Evolutionary conservation across 2,888 invertebrate species (phyloP).

Genomic region (Saturnia pavonia): DNA sequence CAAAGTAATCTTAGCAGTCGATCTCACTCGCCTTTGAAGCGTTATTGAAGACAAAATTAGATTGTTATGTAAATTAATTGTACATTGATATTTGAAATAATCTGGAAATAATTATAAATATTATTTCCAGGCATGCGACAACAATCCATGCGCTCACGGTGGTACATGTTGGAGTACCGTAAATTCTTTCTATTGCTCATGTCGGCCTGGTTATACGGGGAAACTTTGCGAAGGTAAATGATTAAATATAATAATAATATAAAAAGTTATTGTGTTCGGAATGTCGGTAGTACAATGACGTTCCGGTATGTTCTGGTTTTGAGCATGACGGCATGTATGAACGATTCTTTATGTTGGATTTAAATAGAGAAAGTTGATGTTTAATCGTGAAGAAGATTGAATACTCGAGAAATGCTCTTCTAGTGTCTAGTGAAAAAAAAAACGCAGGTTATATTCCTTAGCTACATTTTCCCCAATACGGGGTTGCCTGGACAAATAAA

Average conservation of each 20-base stretch:
- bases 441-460: no score
- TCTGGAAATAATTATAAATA: constrained; percentile 1
- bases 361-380: background rate
- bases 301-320: background rate
- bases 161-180: constrained; percentile 90
- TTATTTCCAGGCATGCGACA: constrained; percentile 83
- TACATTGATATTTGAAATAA: no score
- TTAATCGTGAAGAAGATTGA: background rate
- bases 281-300: background rate
- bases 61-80: no score
- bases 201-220: constrained; percentile 90
- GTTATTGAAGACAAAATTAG: no score
- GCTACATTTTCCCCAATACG: no score
- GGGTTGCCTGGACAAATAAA: no score
- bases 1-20: no score
- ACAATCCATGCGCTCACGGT: constrained; percentile 88
- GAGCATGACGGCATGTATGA: background rate
- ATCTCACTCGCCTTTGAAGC: no score
- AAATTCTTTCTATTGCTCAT: constrained; percentile 90
- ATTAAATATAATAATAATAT: background rate
- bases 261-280: background rate
- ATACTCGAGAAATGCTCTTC: no score
- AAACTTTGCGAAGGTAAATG: constrained; percentile 88
- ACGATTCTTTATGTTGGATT: background rate
- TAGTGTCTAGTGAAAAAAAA: no score